These are phyloP conservation scores for Nebria brevicollis DNA, from an alignment of 2,888 invertebrate genomes.

Conservation along the genomic window DNA sequence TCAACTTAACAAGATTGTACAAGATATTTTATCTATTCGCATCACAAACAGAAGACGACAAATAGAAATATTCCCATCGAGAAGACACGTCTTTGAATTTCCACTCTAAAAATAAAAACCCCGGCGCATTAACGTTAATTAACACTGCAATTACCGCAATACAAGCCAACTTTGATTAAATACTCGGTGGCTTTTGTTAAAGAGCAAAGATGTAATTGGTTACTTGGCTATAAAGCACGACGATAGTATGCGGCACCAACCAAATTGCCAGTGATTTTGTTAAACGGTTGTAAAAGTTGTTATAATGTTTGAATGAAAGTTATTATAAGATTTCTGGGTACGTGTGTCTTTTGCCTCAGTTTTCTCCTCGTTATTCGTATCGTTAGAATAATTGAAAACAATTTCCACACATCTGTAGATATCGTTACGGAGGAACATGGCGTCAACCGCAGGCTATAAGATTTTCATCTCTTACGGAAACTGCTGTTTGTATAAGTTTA, in stretches of 20 bases:
- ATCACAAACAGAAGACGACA: neutral
- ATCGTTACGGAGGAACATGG: slow-evolving; percentile 25
- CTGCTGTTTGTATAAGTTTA: neutral
- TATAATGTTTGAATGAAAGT: slow-evolving; percentile 59
- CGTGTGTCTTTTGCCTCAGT: slow-evolving; percentile 20
- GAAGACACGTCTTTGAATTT: neutral
- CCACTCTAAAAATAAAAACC: neutral
- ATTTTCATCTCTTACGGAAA: neutral
- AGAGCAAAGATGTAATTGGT: slow-evolving; percentile 51
- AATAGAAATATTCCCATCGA: neutral
- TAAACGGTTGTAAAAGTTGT: slow-evolving; percentile 64
- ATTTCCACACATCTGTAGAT: slow-evolving; percentile 54
- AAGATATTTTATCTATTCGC: neutral
- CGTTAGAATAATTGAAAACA: slow-evolving; percentile 60
- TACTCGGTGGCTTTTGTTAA: slow-evolving; percentile 33
- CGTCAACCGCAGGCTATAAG: neutral
- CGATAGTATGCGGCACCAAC: slow-evolving; percentile 58
- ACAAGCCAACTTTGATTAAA: slow-evolving; percentile 41
- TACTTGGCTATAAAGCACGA: slow-evolving; percentile 55
- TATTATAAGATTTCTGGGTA: slow-evolving; percentile 28
- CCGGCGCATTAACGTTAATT: slow-evolving; percentile 36
- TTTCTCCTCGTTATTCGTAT: slow-evolving; percentile 53
- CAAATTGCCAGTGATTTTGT: slow-evolving; percentile 64
- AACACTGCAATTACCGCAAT: slow-evolving; percentile 53
- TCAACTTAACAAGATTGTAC: neutral